A percentile compares a stretch with the other conserved stretches of the same genome.
phyloP scores from a whole-genome alignment of 1,140 invertebrate species.

The Bombus pyrosoma region DNA sequence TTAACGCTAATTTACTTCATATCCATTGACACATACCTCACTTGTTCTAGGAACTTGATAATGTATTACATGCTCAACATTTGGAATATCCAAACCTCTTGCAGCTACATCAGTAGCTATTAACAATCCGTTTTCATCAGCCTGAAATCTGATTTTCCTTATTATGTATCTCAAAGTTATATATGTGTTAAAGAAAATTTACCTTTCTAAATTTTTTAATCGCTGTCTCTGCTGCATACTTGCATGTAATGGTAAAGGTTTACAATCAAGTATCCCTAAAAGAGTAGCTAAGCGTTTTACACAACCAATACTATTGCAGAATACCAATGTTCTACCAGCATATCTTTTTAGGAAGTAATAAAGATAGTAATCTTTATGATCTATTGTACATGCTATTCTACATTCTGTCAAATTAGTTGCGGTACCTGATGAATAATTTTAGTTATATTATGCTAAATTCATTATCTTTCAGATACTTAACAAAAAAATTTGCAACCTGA shows the following conservation, averaged over 20 bases:
- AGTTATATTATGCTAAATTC: conserved; percentile 46
- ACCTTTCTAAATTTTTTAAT: conserved; percentile 96
- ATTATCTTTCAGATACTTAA: conserved; percentile 46
- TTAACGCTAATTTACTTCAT: background rate
- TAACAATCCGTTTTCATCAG: conserved; percentile 89
- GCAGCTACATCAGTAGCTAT: conserved; percentile 99
- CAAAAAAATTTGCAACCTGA: conserved; percentile 78
- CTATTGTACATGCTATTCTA: conserved; percentile 88
- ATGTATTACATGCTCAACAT: conserved; percentile 97
- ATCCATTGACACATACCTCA: conserved; percentile 85
- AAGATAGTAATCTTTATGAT: conserved; percentile 95
- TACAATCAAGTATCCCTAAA: conserved; percentile 90
- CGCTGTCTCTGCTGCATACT: conserved; percentile 97
- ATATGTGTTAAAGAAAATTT: conserved; percentile 14
- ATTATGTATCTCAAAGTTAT: conserved; percentile 24
- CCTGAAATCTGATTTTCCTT: conserved; percentile 87
- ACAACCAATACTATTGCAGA: conserved; percentile 98
- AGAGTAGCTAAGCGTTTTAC: conserved; percentile 93
- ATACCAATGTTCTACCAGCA: conserved; percentile 95
- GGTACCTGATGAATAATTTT: conserved; percentile 84
- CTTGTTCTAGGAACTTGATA: conserved; percentile 98
- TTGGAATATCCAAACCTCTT: conserved; percentile 96
- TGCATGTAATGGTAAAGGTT: conserved; percentile 94
- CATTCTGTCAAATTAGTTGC: conserved; percentile 93
- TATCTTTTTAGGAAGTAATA: conserved; percentile 95